phyloP scores from a whole-genome alignment of 2,888 invertebrate genomes.

The Charanyca ferruginea region DNA sequence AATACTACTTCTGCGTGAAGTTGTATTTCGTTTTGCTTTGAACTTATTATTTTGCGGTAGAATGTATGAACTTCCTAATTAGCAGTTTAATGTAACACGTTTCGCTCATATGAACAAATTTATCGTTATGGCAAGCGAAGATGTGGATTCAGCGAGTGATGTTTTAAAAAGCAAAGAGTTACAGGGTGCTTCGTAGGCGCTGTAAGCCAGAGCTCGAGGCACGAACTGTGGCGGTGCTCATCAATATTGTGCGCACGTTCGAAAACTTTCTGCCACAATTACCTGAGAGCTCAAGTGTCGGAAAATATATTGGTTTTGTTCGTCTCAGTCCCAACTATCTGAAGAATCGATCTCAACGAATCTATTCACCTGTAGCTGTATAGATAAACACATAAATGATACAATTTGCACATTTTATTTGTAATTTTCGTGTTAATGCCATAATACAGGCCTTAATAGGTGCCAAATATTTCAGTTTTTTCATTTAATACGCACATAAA shows the following conservation, averaged over 20 bases:
- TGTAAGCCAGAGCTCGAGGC: constrained; percentile 64
- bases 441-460: background rate
- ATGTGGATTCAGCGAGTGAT: constrained; percentile 35
- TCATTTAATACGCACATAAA: background rate
- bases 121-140: constrained; percentile 28
- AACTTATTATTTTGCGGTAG: constrained; percentile 37
- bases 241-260: constrained; percentile 88
- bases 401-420: constrained; percentile 19
- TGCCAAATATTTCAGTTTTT: background rate
- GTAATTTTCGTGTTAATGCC: background rate
- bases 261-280: constrained; percentile 91
- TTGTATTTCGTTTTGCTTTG: constrained; percentile 16
- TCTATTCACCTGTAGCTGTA: constrained; percentile 64
- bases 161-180: constrained; percentile 54
- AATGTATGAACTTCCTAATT: constrained; percentile 36
- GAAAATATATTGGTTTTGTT: constrained; percentile 90
- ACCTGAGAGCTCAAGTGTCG: constrained; percentile 91
- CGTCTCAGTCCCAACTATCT: constrained; percentile 80
- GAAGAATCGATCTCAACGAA: constrained; percentile 79
- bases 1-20: constrained; percentile 18
- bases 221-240: constrained; percentile 75
- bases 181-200: constrained; percentile 42
- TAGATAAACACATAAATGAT: constrained; percentile 42
- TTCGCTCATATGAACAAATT: constrained; percentile 53
- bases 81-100: constrained; percentile 46